Percentiles rank a stretch among this genome's conserved stretches.
Evolutionary conservation across 2,113 vertebrate species (phyloP).

Genomic region (Cacatua alba): DNA sequence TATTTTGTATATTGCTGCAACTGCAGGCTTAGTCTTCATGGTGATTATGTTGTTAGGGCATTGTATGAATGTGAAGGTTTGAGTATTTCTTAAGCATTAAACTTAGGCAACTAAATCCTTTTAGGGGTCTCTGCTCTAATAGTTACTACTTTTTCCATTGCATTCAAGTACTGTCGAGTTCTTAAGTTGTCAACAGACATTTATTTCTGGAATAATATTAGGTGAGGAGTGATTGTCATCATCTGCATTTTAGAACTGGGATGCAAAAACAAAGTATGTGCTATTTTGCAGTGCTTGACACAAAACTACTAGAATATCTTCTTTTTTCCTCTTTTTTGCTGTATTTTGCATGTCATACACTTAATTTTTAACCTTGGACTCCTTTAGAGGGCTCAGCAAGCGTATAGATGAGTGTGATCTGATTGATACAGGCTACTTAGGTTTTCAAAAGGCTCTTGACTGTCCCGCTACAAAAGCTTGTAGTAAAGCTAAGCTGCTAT

Average conservation of each 20-base stretch:
- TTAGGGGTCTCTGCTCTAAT: neutral
- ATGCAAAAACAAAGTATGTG: neutral
- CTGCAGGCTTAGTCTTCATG: neutral
- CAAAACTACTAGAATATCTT: neutral
- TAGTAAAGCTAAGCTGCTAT: neutral
- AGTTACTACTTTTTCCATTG: neutral
- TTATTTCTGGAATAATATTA: neutral
- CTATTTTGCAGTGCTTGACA: neutral
- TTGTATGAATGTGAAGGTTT: neutral
- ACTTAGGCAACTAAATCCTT: neutral
- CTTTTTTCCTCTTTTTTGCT: neutral
- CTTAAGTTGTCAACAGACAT: neutral
- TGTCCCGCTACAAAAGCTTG: neutral
- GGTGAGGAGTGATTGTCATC: neutral
- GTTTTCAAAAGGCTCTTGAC: neutral
- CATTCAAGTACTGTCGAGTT: neutral
- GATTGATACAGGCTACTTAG: neutral
- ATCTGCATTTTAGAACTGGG: neutral
- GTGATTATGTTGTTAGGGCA: neutral
- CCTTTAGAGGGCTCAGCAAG: neutral
- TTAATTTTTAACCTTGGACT: neutral
- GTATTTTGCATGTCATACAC: rapidly evolving
- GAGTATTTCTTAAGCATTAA: neutral
- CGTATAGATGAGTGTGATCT: neutral
- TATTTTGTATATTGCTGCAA: neutral